Percentiles rank a stretch among this genome's conserved stretches.
Evolutionary conservation across 35 echinoderm and acorn worm genomes (phyloP).

Genomic region (Hemicentrotus pulcherrimus): DNA sequence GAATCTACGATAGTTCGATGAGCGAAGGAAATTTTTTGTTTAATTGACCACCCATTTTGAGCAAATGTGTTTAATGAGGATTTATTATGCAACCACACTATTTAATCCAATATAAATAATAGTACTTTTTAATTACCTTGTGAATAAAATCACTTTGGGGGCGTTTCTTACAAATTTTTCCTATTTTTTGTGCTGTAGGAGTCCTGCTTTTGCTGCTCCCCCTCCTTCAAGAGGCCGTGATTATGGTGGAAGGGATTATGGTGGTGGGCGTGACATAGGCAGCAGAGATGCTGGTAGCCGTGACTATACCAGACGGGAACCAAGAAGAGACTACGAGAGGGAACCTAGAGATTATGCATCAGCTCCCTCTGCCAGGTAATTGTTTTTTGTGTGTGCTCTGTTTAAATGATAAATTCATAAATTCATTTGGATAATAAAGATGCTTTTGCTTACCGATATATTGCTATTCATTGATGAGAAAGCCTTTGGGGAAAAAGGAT

Average conservation of each 20-base stretch:
- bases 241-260: constrained; percentile 47
- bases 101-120: neutral
- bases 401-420: neutral
- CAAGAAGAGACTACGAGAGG: constrained; percentile 38
- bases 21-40: neutral
- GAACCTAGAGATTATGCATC: constrained; percentile 20
- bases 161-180: neutral
- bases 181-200: constrained; percentile 20
- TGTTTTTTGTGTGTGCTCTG: neutral
- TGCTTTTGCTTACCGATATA: neutral
- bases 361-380: constrained; percentile 20
- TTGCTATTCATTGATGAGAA: neutral
- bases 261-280: constrained; percentile 1
- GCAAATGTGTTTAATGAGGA: neutral
- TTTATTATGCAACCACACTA: no score
- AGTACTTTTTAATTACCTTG: neutral
- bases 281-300: neutral
- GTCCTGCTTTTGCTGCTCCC: constrained; percentile 16
- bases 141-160: neutral
- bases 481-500: neutral
- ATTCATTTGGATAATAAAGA: neutral
- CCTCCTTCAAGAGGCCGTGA: constrained; percentile 38
- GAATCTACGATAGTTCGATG: neutral
- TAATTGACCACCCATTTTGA: neutral
- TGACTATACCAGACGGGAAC: constrained; percentile 29